phyloP scores from a whole-genome alignment of 1,140 invertebrate genomes.

The Armadillidium nasatum region DNA sequence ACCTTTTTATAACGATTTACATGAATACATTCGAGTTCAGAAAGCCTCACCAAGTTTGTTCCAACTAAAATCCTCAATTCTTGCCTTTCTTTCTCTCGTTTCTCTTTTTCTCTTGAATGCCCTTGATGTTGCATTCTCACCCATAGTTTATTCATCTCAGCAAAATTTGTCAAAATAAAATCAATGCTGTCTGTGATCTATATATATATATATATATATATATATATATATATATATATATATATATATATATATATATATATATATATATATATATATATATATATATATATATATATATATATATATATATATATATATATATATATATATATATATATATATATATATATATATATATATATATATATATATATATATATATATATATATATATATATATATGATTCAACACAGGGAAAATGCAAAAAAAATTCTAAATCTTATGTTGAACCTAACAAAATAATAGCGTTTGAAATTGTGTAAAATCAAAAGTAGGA shows the following conservation, averaged over 20 bases:
- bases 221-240: conserved; percentile 1
- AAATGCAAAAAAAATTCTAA: too few species aligned
- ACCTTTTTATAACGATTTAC: conserved; percentile 86
- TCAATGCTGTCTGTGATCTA: conserved; percentile 91
- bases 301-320: too few species aligned
- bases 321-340: too few species aligned
- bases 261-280: neutral
- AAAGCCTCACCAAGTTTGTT: conserved; percentile 95
- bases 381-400: too few species aligned
- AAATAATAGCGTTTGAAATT: too few species aligned
- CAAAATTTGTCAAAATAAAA: conserved; percentile 97
- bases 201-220: neutral
- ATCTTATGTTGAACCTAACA: too few species aligned
- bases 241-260: neutral
- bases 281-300: neutral
- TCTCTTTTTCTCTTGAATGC: conserved; percentile 83
- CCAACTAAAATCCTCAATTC: conserved; percentile 91
- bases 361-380: too few species aligned
- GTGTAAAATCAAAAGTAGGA: too few species aligned
- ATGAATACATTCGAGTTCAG: conserved; percentile 93
- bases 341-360: too few species aligned
- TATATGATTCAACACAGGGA: too few species aligned
- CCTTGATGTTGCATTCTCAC: conserved; percentile 99
- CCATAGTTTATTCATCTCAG: conserved; percentile 99
- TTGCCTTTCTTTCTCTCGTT: conserved; percentile 89